Evolutionary conservation across 2,888 invertebrate species (phyloP), one percentile per base, ranked within the genome.

Genomic region (Drosophila gaucha): DNA sequence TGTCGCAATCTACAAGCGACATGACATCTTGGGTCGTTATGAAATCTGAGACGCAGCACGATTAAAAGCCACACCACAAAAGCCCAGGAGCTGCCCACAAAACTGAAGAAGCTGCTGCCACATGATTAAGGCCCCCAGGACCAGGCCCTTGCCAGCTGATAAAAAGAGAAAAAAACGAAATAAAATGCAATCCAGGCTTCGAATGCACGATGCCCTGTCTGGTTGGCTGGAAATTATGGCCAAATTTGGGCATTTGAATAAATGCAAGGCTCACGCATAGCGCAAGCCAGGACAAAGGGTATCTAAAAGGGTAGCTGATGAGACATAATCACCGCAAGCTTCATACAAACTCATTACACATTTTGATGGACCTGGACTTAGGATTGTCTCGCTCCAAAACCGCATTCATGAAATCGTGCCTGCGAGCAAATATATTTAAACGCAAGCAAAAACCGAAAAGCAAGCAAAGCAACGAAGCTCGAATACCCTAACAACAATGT

Each of bases 1-100:
- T 67, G 74, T 74, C 66, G 67, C 64, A 57, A 63, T 67, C 74
- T 59, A 54, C 51, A 67, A 60, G 85, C 57, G 39, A 35, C 51
- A 55, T 36, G 36, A 41, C 47, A 63, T 57, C 50, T 22, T 10
- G 43, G 46, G 26, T 39, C 33, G 49, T 39, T 39, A 41, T 85
- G 80, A 78, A 87, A 80, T 78, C 49, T 22, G 88, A 80, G 50
- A 62, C 56, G 75, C 54, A 56, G 63, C 87, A 68, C 87, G 78
- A 78, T 54, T 60, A 43, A 41, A 56, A 66, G 65, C 54, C 39
- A 56, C 55, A 80, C 24, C 52, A 49, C 38, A 67, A 67, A n/a
- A 73, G 77, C 52, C 72, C 77, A 55, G 77, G 33, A 76, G 77
- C 65, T 51, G 46, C 1, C 31, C 46, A 41, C 30, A 38, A 64